Evolutionary conservation across 2,113 vertebrate genomes (phyloP), one percentile per base, ranked within the genome.

Genomic region (Salvator merianae): DNA sequence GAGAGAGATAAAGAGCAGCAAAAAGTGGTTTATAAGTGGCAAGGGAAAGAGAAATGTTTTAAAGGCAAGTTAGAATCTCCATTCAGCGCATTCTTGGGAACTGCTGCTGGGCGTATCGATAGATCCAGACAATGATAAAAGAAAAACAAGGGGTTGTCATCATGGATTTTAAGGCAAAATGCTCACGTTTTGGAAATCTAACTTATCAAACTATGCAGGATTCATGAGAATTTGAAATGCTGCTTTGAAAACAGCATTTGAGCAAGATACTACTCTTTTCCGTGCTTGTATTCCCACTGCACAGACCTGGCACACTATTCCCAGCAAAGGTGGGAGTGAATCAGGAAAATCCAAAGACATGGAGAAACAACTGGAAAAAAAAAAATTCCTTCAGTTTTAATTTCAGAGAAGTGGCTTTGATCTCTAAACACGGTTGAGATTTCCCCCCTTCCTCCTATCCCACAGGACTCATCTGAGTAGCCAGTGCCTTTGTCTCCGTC

Each of bases 31-130:
- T 71, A 32, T 36, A 18, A 82, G 40, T 36, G 18, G 86, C 65
- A 1, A 5, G 16, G 30, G 62, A 69, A 77, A 26, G 18, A 38
- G 79, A 83, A 10, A 16, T 50, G 20, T 24, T 76, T 65, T 36
- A 36, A 85, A 77, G 0, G 3, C 81, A 82, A 83, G 55, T 32
- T 84, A 86, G 82, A 87, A 79, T 16, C 77, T 76, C 8, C 55
- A 79, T 81, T 22, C 18, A 65, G 40, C 10, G 4, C 53, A 50
- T 38, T 38, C 28, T 43, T 10, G 22, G 14, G 47, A 81, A 82
- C 34, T 22, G 2, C 50, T 82, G 59, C 24, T 38, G 32, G n/a
- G n/a, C 82, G 59, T 36, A 32, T 26, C 4, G 34, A 71, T 20
- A 50, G 38, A 83, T 83, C 20, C 40, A 22, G 55, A 43, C 53